phyloP scores from a whole-genome alignment of 2,113 vertebrate genomes.

The Madoqua kirkii region DNA sequence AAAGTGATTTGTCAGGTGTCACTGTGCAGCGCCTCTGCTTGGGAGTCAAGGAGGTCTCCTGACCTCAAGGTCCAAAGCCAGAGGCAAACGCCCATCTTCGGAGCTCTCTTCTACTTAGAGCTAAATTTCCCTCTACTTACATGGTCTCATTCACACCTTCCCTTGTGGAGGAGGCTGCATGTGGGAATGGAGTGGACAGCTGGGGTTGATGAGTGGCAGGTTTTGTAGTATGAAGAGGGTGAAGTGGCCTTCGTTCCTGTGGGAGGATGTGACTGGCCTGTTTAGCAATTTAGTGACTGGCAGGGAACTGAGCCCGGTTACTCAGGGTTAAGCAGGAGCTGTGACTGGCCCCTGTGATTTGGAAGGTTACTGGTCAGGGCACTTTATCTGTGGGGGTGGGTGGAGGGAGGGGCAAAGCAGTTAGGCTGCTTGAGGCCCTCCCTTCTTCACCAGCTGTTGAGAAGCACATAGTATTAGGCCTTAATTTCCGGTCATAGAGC shows the following conservation, averaged over 20 bases:
- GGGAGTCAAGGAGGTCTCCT: not conserved
- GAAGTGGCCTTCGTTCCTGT: not conserved
- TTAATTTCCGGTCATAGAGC: not conserved
- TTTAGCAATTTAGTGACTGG: not conserved
- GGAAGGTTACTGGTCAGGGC: not conserved
- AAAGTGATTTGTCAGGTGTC: not conserved
- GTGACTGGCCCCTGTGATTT: not conserved
- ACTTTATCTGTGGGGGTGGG: not conserved
- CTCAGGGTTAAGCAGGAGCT: not conserved
- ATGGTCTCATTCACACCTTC: not conserved
- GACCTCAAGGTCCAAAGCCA: not conserved
- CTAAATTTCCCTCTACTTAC: not conserved
- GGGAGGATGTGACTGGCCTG: not conserved
- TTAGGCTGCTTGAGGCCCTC: not conserved
- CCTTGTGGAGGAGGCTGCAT: rapidly evolving
- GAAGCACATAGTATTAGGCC: not conserved
- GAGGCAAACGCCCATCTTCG: not conserved
- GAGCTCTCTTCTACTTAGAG: not conserved
- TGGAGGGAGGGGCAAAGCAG: not conserved
- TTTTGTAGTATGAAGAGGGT: not conserved
- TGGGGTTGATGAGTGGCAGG: not conserved
- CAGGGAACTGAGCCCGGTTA: not conserved
- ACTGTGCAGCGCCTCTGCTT: not conserved
- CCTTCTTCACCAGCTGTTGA: rapidly evolving
- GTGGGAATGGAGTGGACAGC: not conserved